Conservation (phyloP, 2,888 invertebrate species). For the Amiota mariae region DNA sequence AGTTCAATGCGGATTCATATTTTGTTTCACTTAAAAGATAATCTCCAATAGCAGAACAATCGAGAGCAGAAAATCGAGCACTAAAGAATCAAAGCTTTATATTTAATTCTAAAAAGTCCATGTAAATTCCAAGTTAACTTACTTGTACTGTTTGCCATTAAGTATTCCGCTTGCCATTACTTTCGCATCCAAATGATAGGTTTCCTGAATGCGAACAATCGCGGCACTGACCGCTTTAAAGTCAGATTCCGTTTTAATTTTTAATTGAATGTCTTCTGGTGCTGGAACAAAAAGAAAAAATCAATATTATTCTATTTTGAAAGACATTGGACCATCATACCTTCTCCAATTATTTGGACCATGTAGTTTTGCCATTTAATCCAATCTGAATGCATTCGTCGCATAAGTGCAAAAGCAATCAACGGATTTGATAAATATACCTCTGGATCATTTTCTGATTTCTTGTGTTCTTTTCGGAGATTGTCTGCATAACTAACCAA, state of each 20-base stretch:
- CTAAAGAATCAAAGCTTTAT: constrained; percentile 5
- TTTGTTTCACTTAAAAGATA: constrained; percentile 39
- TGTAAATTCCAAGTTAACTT: constrained; percentile 31
- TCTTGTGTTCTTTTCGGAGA: no score
- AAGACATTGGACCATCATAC: not conserved
- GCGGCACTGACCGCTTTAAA: constrained; percentile 92
- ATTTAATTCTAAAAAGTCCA: not conserved
- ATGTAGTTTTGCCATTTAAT: constrained; percentile 49
- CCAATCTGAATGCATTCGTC: constrained; percentile 62
- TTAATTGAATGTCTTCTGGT: constrained; percentile 28
- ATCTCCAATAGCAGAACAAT: constrained; percentile 51
- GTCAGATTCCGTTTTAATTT: constrained; percentile 85
- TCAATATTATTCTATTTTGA: not conserved
- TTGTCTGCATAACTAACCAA: no score
- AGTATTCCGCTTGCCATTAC: constrained; percentile 87
- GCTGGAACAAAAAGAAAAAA: not conserved
- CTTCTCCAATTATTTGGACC: constrained; percentile 43
- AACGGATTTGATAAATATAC: constrained; percentile 60
- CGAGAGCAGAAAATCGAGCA: constrained; percentile 44
- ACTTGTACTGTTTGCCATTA: constrained; percentile 84
- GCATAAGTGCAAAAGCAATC: constrained; percentile 55
- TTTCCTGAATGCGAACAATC: constrained; percentile 89
- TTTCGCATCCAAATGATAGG: constrained; percentile 86
- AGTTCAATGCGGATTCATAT: constrained; percentile 43
- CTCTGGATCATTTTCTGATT: constrained; percentile 39